These are phyloP conservation scores for Nematostella vectensis DNA, from an alignment of 92 coral and sea anemone species.

Conservation along the genomic window DNA sequence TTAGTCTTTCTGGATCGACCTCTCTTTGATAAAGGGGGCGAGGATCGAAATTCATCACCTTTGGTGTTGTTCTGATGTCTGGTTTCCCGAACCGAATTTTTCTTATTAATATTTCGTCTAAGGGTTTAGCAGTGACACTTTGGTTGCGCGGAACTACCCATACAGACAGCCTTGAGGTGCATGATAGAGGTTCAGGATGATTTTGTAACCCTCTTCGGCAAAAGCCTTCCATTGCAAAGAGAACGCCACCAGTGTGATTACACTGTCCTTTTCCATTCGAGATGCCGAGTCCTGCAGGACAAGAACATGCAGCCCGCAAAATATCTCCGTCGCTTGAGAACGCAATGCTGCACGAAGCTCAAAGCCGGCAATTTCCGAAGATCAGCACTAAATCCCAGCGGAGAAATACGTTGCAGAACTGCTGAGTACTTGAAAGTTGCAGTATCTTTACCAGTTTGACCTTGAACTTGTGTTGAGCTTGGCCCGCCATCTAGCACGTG, in stretches of 20 bases:
- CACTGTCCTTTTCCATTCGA: conserved; percentile 18
- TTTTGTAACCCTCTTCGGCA: conserved; percentile 37
- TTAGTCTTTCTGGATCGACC: conserved; percentile 7
- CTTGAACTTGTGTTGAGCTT: no score
- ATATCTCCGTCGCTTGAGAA: conserved; percentile 14
- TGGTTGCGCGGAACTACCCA: conserved; percentile 52
- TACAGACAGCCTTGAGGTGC: conserved; percentile 38
- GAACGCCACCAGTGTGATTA: no score
- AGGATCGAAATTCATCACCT: conserved; percentile 38
- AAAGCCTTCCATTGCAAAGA: no score
- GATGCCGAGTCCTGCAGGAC: conserved; percentile 44
- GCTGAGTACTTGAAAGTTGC: no score
- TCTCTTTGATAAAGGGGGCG: conserved; percentile 17
- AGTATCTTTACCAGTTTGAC: no score
- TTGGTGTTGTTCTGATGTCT: conserved; percentile 33
- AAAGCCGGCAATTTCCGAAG: no score
- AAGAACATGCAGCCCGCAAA: conserved; percentile 34
- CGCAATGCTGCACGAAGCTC: no score
- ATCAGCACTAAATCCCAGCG: no score
- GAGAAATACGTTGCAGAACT: no score
- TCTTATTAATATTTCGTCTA: conserved; percentile 26
- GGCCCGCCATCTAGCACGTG: no score
- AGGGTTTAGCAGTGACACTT: conserved; percentile 43
- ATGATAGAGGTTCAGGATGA: conserved; percentile 27
- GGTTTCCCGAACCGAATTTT: conserved; percentile 40